Percentiles rank a stretch among this genome's conserved stretches.
Evolutionary conservation across 2,113 vertebrate species (phyloP).

Genomic region (Thamnophis sirtalis): DNA sequence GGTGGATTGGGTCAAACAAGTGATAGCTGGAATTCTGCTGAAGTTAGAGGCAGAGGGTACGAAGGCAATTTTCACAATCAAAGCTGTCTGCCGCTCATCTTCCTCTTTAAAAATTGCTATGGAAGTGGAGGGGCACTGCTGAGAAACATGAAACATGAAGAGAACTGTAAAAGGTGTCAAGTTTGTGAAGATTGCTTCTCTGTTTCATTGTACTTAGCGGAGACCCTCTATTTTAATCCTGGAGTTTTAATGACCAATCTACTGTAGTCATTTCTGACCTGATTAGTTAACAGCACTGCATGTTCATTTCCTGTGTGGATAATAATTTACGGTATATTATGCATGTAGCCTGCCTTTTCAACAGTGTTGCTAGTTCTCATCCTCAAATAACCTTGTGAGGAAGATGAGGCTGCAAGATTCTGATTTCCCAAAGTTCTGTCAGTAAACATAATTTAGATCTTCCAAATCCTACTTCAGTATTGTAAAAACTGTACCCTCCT

Average conservation of each 20-base stretch:
- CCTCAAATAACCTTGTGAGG: neutral
- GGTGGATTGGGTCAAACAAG: neutral
- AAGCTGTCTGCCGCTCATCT: too few species aligned
- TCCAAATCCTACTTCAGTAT: neutral
- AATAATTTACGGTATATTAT: neutral
- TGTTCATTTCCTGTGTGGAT: neutral
- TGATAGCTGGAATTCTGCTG: neutral
- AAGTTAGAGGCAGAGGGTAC: neutral
- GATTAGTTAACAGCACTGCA: neutral
- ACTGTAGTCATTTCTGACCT: neutral
- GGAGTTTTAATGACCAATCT: neutral
- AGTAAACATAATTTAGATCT: neutral
- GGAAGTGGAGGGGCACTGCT: neutral
- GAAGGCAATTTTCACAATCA: neutral
- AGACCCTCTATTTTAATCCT: neutral
- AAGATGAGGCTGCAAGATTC: neutral
- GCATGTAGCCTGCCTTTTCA: neutral
- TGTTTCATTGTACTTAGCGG: neutral
- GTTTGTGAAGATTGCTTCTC: neutral
- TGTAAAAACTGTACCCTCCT: rapidly evolving
- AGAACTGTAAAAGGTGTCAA: too few species aligned
- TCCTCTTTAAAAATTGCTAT: neutral
- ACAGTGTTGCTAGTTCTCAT: neutral
- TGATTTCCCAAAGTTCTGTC: neutral
- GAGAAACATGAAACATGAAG: neutral